Conservation (phyloP, 2,888 invertebrate species). For the Diachrysia chrysitis region DNA sequence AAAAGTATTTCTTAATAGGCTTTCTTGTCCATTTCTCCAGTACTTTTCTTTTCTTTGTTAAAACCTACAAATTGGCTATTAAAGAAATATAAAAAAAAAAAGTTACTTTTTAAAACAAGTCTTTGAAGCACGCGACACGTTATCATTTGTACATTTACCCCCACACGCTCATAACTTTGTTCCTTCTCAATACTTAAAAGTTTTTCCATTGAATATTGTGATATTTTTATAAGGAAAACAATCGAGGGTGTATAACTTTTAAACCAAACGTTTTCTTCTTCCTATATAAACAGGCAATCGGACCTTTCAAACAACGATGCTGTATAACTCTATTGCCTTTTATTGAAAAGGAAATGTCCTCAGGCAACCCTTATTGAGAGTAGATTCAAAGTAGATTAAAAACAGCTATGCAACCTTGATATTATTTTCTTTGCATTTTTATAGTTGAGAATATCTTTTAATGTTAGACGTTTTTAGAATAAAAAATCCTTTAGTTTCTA, state of each 20-base stretch:
- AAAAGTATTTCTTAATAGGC: too few relatives aligned
- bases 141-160: background rate
- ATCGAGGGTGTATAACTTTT: background rate
- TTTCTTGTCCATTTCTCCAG: too few relatives aligned
- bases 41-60: too few relatives aligned
- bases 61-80: too few relatives aligned
- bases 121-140: too few relatives aligned
- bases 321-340: constrained; percentile 3
- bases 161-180: too few relatives aligned
- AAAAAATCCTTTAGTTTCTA: too few relatives aligned
- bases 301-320: background rate
- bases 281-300: background rate
- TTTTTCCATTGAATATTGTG: background rate
- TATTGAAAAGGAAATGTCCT: constrained; percentile 1
- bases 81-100: too few relatives aligned
- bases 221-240: constrained; percentile 17
- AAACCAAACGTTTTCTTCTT: background rate
- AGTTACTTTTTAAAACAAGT: too few relatives aligned
- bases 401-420: background rate
- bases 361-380: background rate
- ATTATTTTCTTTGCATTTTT: background rate
- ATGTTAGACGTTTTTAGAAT: too few relatives aligned
- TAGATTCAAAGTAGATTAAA: background rate
- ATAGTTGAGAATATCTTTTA: too few relatives aligned
- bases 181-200: too few relatives aligned